phyloP scores from a whole-genome alignment of 1,140 invertebrate species.

The Papilio machaon region DNA sequence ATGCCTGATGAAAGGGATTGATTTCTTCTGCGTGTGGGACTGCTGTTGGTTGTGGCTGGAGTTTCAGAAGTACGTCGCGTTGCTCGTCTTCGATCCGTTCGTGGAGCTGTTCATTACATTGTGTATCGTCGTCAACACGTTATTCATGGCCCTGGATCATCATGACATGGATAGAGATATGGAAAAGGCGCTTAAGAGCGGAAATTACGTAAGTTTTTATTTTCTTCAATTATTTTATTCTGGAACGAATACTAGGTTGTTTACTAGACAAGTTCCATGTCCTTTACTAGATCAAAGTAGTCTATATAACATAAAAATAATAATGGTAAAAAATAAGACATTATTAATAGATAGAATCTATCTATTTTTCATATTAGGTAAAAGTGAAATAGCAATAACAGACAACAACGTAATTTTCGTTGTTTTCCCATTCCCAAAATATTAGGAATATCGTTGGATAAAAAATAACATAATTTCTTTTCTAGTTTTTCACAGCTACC shows the following conservation, averaged over 20 bases:
- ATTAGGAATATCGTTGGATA: not conserved
- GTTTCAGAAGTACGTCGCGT: slow-evolving; percentile 93
- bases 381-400: too few relatives aligned
- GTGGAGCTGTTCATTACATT: slow-evolving; percentile 99
- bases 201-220: slow-evolving; percentile 94
- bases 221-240: not conserved
- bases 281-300: too few relatives aligned
- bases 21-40: slow-evolving; percentile 98
- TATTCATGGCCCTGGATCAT: slow-evolving; percentile 99
- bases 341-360: too few relatives aligned
- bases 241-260: too few relatives aligned
- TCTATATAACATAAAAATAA: too few relatives aligned
- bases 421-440: too few relatives aligned
- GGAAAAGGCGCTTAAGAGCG: slow-evolving; percentile 92
- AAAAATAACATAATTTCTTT: slow-evolving; percentile 33
- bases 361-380: too few relatives aligned
- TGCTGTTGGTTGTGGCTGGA: slow-evolving; percentile 96
- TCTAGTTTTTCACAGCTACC: slow-evolving; percentile 98
- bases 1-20: slow-evolving; percentile 89
- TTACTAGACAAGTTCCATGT: too few relatives aligned
- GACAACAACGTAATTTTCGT: too few relatives aligned
- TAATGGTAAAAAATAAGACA: too few relatives aligned
- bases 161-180: slow-evolving; percentile 95
- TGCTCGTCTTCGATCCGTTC: slow-evolving; percentile 98
- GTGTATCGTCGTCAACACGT: slow-evolving; percentile 98